Percentiles rank a stretch among this genome's conserved stretches.
phyloP scores from a whole-genome alignment of 2,113 vertebrate species.

The Scatophagus argus region DNA sequence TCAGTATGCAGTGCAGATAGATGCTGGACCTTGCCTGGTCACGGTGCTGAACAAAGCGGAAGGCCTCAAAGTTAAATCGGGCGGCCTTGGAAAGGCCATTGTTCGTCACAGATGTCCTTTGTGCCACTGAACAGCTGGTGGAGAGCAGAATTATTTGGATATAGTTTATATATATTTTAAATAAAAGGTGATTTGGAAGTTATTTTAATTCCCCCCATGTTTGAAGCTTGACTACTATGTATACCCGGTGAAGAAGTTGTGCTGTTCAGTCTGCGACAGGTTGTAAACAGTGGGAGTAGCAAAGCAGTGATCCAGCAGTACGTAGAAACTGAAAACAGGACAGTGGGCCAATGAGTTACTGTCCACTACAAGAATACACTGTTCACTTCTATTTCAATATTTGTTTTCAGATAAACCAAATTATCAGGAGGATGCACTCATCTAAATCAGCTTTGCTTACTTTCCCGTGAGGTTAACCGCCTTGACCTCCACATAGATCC shows the following conservation, averaged over 20 bases:
- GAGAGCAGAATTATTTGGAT: not conserved
- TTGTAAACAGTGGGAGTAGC: constrained; percentile 79
- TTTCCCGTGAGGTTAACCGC: constrained; percentile 84
- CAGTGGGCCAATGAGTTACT: not conserved
- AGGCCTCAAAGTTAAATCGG: constrained; percentile 83
- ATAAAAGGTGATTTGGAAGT: not conserved
- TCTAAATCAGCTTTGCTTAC: constrained; percentile 66
- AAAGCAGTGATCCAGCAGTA: constrained; percentile 86
- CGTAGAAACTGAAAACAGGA: constrained; percentile 79
- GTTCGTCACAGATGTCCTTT: constrained; percentile 55
- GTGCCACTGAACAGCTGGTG: constrained; percentile 70
- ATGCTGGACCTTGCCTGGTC: constrained; percentile 77
- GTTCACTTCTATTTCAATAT: not conserved
- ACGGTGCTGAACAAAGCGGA: constrained; percentile 84
- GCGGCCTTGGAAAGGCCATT: constrained; percentile 77
- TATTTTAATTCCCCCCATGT: not conserved
- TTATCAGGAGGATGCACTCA: not conserved
- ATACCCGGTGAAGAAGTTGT: constrained; percentile 83
- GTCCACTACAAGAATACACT: not conserved
- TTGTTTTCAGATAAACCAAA: constrained; percentile 2
- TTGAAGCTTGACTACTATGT: not conserved
- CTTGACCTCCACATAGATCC: constrained; percentile 82
- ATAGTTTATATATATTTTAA: not conserved
- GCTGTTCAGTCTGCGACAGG: constrained; percentile 42
- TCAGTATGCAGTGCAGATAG: constrained; percentile 84